Base-by-base conservation (phyloP, 1,140 invertebrate genomes). In the Daktulosphaira vitifoliae region DNA sequence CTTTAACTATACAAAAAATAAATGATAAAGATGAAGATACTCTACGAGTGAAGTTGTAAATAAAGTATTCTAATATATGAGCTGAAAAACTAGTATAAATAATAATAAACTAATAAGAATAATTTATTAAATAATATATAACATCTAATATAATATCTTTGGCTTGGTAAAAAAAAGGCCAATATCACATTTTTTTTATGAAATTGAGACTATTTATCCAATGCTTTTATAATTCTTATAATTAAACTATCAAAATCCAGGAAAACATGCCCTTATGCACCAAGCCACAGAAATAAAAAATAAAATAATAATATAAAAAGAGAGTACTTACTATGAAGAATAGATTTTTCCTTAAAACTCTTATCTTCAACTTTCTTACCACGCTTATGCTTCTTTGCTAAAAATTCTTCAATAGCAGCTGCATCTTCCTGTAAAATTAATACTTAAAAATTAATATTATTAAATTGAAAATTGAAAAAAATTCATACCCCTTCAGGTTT, bases 341-440 rank as follows among this genome's bases (percentile, higher is more conserved):
- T 89, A 64, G 91, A 87, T 77, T 92, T 95, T 72, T 99, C 96
- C 74, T 99, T 95, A 46, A 94, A 75, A 5, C 88, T 84, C 77
- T 94, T 95, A 48, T 96, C 93, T 68, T 97, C 94, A 6, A 83
- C 81, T 42, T 83, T 81, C 75, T 88, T 89, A 23, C 87, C 88
- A 69, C 85, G 81, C 72, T 90, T 91, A 71, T 91, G 87, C 71
- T 88, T 83, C 74, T 99, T 98, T 0, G 92, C 89, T 23, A 97
- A 76, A 72, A 97, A 89, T 77, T 97, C 96, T 77, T 98, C 92
- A 15, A 99, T 75, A 72, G 90, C 89, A 69, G 87, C 89, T 22
- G 91, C 87, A 72, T 97, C 92, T 74, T 98, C 94, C 76, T 83
- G 71, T 25, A 73, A 69, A 65, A 59, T 46, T 13, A 16, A 39